These are phyloP conservation scores for Gracilinanus agilis DNA, from an alignment of 2,113 vertebrate genomes.

Conservation along the genomic window DNA sequence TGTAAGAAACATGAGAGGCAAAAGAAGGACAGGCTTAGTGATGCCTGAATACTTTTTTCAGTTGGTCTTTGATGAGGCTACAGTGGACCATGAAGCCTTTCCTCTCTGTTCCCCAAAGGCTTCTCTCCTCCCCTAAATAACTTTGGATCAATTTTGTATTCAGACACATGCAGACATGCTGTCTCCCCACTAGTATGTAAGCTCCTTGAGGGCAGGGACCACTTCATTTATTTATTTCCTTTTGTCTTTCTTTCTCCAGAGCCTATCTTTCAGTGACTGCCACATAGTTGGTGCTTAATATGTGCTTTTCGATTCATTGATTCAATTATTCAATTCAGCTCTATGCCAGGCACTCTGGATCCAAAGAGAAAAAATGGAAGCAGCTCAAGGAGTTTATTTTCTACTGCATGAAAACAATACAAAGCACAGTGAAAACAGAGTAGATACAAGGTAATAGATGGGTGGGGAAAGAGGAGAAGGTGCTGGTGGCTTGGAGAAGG, in stretches of 20 bases:
- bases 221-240: background rate
- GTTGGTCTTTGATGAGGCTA: background rate
- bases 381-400: background rate
- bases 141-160: background rate
- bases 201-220: background rate
- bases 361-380: background rate
- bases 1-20: background rate
- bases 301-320: background rate
- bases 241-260: background rate
- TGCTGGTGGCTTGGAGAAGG: background rate
- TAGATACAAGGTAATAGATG: background rate
- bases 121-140: background rate
- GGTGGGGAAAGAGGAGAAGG: background rate
- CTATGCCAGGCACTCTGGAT: background rate
- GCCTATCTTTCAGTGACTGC: background rate
- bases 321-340: background rate
- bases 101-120: background rate
- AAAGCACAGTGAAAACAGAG: background rate
- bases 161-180: no score
- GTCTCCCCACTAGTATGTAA: background rate
- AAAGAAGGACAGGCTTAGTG: background rate
- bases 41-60: background rate
- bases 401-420: background rate
- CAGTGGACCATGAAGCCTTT: background rate
- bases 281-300: background rate